phyloP scores from a whole-genome alignment of 2,113 vertebrate species.

The Paracanthobrama guichenoti region DNA sequence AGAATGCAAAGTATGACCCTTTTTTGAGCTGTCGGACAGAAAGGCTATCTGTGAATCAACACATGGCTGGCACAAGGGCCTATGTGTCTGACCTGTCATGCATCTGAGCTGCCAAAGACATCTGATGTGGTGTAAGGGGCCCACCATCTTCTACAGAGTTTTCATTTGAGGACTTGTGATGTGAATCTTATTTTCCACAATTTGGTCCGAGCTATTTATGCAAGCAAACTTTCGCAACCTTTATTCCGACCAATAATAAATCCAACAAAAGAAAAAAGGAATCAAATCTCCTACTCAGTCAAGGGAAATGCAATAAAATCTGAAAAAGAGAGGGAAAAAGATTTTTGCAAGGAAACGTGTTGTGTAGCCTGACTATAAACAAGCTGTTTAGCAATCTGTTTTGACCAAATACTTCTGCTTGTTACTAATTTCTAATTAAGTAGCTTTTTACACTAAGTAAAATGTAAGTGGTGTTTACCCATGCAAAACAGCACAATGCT shows the following conservation, averaged over 20 bases:
- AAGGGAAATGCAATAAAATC: slow-evolving; percentile 5
- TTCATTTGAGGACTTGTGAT: neutral
- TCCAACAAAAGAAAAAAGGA: slow-evolving; percentile 18
- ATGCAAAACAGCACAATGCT: neutral
- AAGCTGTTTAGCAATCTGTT: neutral
- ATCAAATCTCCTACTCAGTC: neutral
- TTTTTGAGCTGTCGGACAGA: slow-evolving; percentile 64
- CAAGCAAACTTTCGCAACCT: slow-evolving; percentile 43
- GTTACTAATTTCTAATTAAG: neutral
- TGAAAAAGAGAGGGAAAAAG: no score
- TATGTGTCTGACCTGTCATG: slow-evolving; percentile 40
- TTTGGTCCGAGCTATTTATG: slow-evolving; percentile 47
- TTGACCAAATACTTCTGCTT: neutral
- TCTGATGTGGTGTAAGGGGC: slow-evolving; percentile 38
- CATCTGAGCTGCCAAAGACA: slow-evolving; percentile 39
- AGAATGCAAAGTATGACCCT: slow-evolving; percentile 75
- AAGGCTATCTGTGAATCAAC: slow-evolving; percentile 62
- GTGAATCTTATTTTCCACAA: neutral
- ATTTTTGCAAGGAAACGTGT: neutral
- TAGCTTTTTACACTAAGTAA: neutral
- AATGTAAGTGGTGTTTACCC: neutral
- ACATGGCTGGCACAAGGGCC: slow-evolving; percentile 57
- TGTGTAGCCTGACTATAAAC: neutral
- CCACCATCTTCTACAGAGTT: slow-evolving; percentile 1
- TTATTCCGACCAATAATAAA: slow-evolving; percentile 14